These are phyloP conservation scores for Acanthornis magna DNA, from an alignment of 2,797 vertebrate species.

Conservation along the genomic window DNA sequence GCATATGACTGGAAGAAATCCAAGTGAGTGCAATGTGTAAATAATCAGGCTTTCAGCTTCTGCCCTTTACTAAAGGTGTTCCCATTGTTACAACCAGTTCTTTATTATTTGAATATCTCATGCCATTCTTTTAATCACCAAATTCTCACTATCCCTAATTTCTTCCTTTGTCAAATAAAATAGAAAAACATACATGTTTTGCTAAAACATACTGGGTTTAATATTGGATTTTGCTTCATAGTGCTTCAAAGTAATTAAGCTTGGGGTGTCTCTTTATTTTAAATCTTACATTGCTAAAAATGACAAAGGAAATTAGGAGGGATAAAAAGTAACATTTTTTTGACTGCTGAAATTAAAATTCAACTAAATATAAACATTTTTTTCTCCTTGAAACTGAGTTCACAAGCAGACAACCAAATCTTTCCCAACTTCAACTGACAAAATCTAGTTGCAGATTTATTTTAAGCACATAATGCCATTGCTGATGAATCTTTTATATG, in stretches of 20 bases:
- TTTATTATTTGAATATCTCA: not conserved
- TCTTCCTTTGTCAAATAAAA: not conserved
- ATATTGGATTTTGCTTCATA: not conserved
- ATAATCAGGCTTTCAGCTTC: slow-evolving; percentile 16
- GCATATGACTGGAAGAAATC: slow-evolving; percentile 1
- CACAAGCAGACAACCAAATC: not conserved
- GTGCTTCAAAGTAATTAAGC: not conserved
- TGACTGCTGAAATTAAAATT: not conserved
- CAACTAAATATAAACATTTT: not conserved
- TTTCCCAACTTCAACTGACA: not conserved
- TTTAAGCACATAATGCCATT: not conserved
- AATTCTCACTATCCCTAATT: not conserved
- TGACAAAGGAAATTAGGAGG: not conserved
- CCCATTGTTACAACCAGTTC: not conserved
- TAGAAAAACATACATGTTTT: not conserved
- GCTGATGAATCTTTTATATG: slow-evolving; percentile 26
- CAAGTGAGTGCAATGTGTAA: not conserved
- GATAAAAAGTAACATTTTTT: not conserved
- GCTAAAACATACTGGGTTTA: not conserved
- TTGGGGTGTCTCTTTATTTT: not conserved
- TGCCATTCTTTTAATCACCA: not conserved
- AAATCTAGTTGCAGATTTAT: not conserved
- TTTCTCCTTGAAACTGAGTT: not conserved
- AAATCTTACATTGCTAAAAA: not conserved
- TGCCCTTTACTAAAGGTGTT: not conserved